phyloP scores from a whole-genome alignment of 92 coral and sea anemone species.

The Palythoa grandiflora region DNA sequence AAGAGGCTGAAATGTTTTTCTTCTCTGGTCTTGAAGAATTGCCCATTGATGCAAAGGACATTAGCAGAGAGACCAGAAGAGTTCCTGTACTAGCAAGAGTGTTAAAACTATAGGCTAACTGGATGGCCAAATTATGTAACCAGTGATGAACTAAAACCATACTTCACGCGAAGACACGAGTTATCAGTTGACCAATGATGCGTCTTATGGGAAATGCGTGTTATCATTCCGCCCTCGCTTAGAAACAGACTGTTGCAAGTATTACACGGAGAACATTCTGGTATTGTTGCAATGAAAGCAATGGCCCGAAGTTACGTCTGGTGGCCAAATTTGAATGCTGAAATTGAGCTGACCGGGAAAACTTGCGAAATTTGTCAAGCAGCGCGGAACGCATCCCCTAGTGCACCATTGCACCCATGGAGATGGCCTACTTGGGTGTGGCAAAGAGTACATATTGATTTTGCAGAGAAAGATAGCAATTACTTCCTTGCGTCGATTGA shows the following conservation, averaged over 20 bases:
- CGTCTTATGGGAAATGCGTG: slow-evolving; percentile 33
- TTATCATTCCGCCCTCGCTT: background rate
- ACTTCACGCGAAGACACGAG: too few relatives aligned
- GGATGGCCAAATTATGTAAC: background rate
- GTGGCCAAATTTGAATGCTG: too few relatives aligned
- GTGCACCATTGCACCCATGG: too few relatives aligned
- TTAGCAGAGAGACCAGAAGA: background rate
- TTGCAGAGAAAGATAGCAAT: too few relatives aligned
- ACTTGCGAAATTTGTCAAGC: too few relatives aligned
- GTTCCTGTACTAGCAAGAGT: background rate
- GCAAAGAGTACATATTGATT: too few relatives aligned
- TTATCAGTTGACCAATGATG: slow-evolving; percentile 38
- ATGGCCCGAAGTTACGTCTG: too few relatives aligned
- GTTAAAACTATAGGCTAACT: background rate
- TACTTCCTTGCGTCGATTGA: too few relatives aligned
- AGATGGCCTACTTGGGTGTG: too few relatives aligned
- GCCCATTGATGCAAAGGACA: background rate
- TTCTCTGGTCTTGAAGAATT: background rate
- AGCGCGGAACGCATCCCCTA: too few relatives aligned
- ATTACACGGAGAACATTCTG: slow-evolving; percentile 46
- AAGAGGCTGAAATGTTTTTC: background rate
- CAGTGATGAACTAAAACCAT: background rate
- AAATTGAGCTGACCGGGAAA: too few relatives aligned
- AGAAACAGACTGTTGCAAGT: slow-evolving; percentile 6
- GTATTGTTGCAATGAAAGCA: too few relatives aligned